A percentile compares a stretch with the other conserved stretches of the same genome.
These are phyloP conservation scores for Leistus spinibarbis DNA, from an alignment of 2,888 invertebrate species.

Conservation along the genomic window DNA sequence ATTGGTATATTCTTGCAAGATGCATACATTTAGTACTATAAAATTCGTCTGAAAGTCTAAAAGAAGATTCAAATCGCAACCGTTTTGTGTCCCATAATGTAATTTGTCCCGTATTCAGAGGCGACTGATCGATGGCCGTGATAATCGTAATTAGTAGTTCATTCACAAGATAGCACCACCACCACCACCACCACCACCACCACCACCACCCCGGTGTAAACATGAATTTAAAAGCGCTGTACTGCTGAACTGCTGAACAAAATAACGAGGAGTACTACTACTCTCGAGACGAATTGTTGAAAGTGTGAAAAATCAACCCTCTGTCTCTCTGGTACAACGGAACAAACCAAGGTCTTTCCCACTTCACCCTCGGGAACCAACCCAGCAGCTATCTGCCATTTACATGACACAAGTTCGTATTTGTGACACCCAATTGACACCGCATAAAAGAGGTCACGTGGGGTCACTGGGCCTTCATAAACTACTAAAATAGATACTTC, in stretches of 20 bases:
- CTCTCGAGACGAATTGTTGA: conserved; percentile 42
- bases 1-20: too few species aligned
- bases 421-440: conserved; percentile 60
- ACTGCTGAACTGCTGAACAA: background rate
- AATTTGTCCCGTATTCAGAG: conserved; percentile 32
- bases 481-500: conserved; percentile 58
- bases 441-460: conserved; percentile 57
- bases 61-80: too few species aligned
- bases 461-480: conserved; percentile 54
- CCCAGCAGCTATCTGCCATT: conserved; percentile 46
- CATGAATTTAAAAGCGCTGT: too few species aligned
- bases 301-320: conserved; percentile 52
- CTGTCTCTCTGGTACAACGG: conserved; percentile 4
- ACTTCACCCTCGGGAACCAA: background rate
- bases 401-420: conserved; percentile 57
- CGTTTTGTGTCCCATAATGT: too few species aligned
- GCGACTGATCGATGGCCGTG: conserved; percentile 34
- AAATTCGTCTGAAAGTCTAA: too few species aligned
- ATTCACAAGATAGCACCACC: conserved; percentile 9
- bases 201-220: too few species aligned
- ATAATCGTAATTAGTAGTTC: conserved; percentile 35
- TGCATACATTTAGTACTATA: too few species aligned
- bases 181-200: too few species aligned
- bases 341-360: background rate
- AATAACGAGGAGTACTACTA: conserved; percentile 35